Evolutionary conservation across 37 sponge, comb jelly and placozoan species (phyloP).

Genomic region (Tethya wilhelma): DNA sequence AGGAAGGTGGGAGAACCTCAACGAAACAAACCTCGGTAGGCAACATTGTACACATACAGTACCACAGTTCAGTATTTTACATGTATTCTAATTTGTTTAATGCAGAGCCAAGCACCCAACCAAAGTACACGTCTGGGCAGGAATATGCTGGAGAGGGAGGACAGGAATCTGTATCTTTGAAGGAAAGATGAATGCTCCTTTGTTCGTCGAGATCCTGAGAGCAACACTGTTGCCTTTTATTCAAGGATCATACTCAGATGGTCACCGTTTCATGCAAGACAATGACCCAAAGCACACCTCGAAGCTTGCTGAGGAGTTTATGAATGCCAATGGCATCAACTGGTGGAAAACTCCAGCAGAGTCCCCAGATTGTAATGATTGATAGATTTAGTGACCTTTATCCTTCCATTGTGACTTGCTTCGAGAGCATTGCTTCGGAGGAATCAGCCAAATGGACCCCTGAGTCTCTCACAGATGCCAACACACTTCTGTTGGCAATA

Average conservation of each 20-base stretch:
- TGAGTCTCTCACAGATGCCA: too few species aligned
- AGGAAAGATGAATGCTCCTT: constrained; percentile 19
- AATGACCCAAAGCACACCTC: constrained; percentile 46
- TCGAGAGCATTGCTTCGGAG: too few species aligned
- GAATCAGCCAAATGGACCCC: too few species aligned
- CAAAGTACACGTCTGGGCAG: constrained; percentile 53
- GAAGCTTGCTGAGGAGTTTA: not conserved
- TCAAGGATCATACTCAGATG: not conserved
- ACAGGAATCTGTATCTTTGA: too few species aligned
- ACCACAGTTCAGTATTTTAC: not conserved
- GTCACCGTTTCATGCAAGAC: constrained; percentile 33
- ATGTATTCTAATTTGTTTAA: not conserved
- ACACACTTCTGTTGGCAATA: too few species aligned
- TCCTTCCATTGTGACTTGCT: too few species aligned
- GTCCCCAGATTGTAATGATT: constrained; percentile 34
- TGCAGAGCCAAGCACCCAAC: constrained; percentile 41
- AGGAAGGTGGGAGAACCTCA: constrained; percentile 36
- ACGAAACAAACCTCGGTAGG: constrained; percentile 27
- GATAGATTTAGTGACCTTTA: too few species aligned
- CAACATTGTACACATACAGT: not conserved
- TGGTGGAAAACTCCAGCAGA: constrained; percentile 58
- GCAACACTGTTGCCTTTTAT: constrained; percentile 33
- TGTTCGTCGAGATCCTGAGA: constrained; percentile 9
- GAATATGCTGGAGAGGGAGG: constrained; percentile 28
- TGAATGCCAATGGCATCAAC: constrained; percentile 16